These are phyloP conservation scores for Stegodyphus mimosarum DNA, from an alignment of 1,140 invertebrate genomes.

Conservation along the genomic window DNA sequence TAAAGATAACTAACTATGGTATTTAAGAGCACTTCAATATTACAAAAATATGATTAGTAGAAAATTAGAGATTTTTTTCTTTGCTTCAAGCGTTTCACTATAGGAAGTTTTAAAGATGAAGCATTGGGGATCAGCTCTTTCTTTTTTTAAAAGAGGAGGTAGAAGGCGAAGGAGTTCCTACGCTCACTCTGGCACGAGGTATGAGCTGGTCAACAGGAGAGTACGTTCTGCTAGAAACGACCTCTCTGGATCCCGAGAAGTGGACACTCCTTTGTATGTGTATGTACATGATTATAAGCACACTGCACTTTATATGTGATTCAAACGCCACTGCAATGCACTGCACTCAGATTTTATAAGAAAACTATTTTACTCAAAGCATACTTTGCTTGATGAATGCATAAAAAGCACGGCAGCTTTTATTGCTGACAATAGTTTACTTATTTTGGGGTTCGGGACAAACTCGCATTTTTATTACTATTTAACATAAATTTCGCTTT, in stretches of 20 bases:
- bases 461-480: no score
- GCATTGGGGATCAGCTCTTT: conserved; percentile 52
- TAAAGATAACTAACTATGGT: background rate
- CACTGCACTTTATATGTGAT: background rate
- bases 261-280: conserved; percentile 54
- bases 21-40: background rate
- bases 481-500: no score
- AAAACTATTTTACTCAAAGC: conserved; percentile 2
- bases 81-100: no score
- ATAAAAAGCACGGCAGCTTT: no score
- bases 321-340: background rate
- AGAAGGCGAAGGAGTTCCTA: conserved; percentile 29
- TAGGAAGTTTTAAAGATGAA: conserved; percentile 19
- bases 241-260: conserved; percentile 31
- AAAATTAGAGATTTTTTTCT: no score
- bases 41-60: background rate
- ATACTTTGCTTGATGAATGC: background rate
- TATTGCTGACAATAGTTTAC: no score
- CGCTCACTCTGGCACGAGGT: conserved; percentile 39
- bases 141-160: conserved; percentile 43
- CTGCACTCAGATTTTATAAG: background rate
- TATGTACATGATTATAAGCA: background rate
- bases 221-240: conserved; percentile 50
- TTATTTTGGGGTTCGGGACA: no score
- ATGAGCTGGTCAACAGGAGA: conserved; percentile 50